Conservation (phyloP, 2,888 invertebrate genomes). For the Phaedon cochleariae region DNA sequence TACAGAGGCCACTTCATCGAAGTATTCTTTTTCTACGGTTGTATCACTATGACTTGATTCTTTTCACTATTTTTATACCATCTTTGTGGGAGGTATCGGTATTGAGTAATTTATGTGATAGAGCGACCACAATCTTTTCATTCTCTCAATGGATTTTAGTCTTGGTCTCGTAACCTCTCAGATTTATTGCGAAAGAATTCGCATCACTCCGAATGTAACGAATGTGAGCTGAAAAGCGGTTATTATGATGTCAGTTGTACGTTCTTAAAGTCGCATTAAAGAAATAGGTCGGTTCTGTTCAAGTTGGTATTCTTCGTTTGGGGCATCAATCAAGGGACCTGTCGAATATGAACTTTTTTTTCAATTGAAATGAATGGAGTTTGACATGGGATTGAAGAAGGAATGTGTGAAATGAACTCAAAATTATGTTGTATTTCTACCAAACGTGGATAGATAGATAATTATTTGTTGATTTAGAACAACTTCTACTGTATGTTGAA, state of each 20-base stretch:
- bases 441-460: too few species aligned
- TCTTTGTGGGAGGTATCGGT: background rate
- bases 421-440: too few species aligned
- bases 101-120: background rate
- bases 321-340: background rate
- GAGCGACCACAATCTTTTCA: background rate
- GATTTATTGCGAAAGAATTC: constrained; percentile 26
- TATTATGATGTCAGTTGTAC: constrained; percentile 22
- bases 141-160: background rate
- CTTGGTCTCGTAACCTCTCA: background rate
- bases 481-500: too few species aligned
- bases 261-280: background rate
- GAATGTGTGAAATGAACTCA: too few species aligned
- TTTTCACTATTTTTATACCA: background rate
- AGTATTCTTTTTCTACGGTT: constrained; percentile 9
- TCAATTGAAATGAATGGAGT: background rate
- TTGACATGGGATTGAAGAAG: too few species aligned
- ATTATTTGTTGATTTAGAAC: too few species aligned
- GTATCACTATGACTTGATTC: background rate
- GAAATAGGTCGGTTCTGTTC: background rate
- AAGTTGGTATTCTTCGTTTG: background rate
- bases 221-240: constrained; percentile 15
- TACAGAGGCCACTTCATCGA: constrained; percentile 29
- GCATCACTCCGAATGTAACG: constrained; percentile 11
- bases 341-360: background rate